A percentile compares a stretch with the other conserved stretches of the same genome.
Evolutionary conservation across 2,888 invertebrate species (phyloP).

Genomic region (Stenodera caucasica): DNA sequence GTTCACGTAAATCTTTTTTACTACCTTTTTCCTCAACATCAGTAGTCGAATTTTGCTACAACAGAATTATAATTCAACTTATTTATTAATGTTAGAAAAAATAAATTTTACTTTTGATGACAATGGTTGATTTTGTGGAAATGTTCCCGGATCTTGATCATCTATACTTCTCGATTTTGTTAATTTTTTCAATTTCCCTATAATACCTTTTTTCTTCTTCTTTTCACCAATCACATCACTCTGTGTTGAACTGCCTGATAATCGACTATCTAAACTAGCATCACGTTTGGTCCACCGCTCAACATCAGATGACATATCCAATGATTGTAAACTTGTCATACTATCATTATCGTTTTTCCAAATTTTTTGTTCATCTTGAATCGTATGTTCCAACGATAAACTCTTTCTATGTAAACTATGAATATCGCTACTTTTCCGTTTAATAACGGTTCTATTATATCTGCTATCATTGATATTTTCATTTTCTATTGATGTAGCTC

Average conservation of each 20-base stretch:
- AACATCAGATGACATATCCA: conserved; percentile 55
- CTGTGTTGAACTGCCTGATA: conserved; percentile 83
- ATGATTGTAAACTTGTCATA: conserved; percentile 79
- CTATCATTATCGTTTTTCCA: conserved; percentile 81
- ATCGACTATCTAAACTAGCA: conserved; percentile 77
- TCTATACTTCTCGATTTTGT: conserved; percentile 84
- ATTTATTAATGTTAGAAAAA: background rate
- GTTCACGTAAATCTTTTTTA: conserved; percentile 77
- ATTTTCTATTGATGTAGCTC: conserved; percentile 67
- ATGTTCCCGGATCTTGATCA: conserved; percentile 59
- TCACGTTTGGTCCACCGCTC: conserved; percentile 69
- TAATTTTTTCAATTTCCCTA: conserved; percentile 81
- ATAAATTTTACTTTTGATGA: conserved; percentile 58
- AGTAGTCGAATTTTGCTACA: conserved; percentile 70
- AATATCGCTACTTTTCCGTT: conserved; percentile 39
- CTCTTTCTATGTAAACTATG: conserved; percentile 69
- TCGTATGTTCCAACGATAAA: conserved; percentile 71
- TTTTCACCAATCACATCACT: conserved; percentile 77
- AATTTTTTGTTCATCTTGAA: conserved; percentile 65
- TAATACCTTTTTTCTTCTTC: conserved; percentile 77
- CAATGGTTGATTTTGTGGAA: conserved; percentile 49
- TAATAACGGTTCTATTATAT: conserved; percentile 31
- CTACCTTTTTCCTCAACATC: conserved; percentile 69
- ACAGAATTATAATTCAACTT: conserved; percentile 9
- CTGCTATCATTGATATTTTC: conserved; percentile 56